phyloP scores from a whole-genome alignment of 2,113 vertebrate species.

The Misgurnus mizolepis region DNA sequence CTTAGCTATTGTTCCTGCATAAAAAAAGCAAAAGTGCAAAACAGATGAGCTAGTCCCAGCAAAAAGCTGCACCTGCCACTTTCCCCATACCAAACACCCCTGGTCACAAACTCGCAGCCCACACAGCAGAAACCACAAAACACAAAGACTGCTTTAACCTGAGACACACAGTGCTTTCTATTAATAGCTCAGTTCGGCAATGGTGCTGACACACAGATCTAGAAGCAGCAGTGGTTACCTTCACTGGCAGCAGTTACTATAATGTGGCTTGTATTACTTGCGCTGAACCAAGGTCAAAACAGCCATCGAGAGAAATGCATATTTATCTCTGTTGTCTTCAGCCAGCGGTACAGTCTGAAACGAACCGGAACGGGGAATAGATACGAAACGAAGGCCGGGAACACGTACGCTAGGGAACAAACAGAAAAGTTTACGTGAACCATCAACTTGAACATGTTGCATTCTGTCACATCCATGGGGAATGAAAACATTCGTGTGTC shows the following conservation, averaged over 20 bases:
- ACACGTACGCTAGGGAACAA: constrained; percentile 13
- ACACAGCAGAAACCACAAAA: constrained; percentile 36
- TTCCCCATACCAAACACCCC: not conserved
- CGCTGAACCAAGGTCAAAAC: constrained; percentile 35
- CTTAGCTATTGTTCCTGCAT: not conserved
- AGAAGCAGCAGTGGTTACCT: constrained; percentile 38
- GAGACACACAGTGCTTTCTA: constrained; percentile 19
- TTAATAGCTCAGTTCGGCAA: constrained; percentile 21
- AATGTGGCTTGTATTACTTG: constrained; percentile 36
- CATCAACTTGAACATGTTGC: constrained; percentile 24
- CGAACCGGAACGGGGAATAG: constrained; percentile 1
- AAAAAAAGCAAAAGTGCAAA: constrained; percentile 24
- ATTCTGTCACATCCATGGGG: constrained; percentile 19
- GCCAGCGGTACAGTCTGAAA: constrained; percentile 8
- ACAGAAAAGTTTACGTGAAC: constrained; percentile 30
- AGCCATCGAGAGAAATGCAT: not conserved
- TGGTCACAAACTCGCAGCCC: constrained; percentile 5
- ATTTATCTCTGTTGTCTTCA: not conserved
- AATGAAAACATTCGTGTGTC: constrained; percentile 51
- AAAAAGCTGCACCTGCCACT: constrained; percentile 29
- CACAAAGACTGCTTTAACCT: constrained; percentile 40
- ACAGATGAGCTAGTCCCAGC: constrained; percentile 25
- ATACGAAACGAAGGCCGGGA: constrained; percentile 22
- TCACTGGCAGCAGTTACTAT: constrained; percentile 35
- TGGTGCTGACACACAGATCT: constrained; percentile 34